Conservation (phyloP, 1,140 invertebrate genomes). For the Drosophila ercepeae region DNA sequence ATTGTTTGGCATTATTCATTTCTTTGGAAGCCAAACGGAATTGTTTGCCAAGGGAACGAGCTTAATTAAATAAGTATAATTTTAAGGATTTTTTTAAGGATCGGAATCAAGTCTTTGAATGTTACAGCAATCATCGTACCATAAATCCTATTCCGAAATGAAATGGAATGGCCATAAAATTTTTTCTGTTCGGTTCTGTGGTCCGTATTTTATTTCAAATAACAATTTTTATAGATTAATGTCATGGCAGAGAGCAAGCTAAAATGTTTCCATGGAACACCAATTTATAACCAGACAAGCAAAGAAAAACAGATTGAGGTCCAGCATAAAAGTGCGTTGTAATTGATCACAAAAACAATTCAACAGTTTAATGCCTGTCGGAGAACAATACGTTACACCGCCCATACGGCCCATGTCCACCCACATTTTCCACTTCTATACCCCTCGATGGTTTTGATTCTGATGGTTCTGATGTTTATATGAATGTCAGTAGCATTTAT, state of each 20-base stretch:
- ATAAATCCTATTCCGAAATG: background rate
- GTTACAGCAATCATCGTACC: background rate
- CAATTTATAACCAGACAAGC: slow-evolving; percentile 63
- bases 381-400: background rate
- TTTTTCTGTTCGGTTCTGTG: slow-evolving; percentile 12
- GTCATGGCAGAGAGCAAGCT: slow-evolving; percentile 49
- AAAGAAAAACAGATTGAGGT: slow-evolving; percentile 35
- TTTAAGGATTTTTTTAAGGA: background rate
- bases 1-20: slow-evolving; percentile 42
- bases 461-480: slow-evolving; percentile 41
- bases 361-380: slow-evolving; percentile 61
- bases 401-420: background rate
- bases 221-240: slow-evolving; percentile 61
- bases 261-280: slow-evolving; percentile 52
- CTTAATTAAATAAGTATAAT: background rate
- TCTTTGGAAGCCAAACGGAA: slow-evolving; percentile 7
- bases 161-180: slow-evolving; percentile 20
- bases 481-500: slow-evolving; percentile 73
- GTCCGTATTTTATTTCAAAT: slow-evolving; percentile 37
- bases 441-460: background rate
- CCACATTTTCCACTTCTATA: slow-evolving; percentile 14
- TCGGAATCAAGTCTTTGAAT: background rate
- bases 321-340: slow-evolving; percentile 66
- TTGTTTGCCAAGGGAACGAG: background rate
- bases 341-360: slow-evolving; percentile 58